Base-by-base conservation (phyloP, 2,888 invertebrate genomes). In the Lordiphosa fenestrarum region DNA sequence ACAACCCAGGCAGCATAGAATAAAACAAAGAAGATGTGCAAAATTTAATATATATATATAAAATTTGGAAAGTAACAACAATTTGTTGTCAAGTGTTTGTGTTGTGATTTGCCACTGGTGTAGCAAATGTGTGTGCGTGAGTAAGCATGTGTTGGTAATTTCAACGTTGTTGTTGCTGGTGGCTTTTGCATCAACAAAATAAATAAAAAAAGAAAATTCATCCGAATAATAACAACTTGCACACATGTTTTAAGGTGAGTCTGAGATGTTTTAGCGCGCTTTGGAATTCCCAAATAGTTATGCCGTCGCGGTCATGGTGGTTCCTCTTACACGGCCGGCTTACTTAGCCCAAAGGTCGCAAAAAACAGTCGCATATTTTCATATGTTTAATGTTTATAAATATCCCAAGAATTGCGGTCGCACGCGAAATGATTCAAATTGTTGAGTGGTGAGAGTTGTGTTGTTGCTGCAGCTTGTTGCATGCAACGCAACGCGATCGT, bases 391-490 rank as follows among this genome's bases (percentile, higher is more conserved):
- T 44, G 51, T 57, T 48, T 61, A 41, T 23, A 58, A 40, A 13
- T 38, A 46, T 63, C 54, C 61, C 9, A 30, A 30, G 48, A 36
- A 72, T 67, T 72, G 74, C 72, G 74, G 71, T 60, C 74, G 67
- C 41, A 57, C 19, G 33, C 47, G 38, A 71, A 68, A 78, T 71
- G 56, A 55, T 59, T 75, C 46, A 72, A 74, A 82, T 75, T 65
- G 62, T 78, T 82, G 75, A 36, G 49, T 49, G 33, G 53, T 21
- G 55, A 13, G 19, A 12, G 46, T 40, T 59, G 50, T 19, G 25
- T 21, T 42, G 42, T 49, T 50, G 49, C 47, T 74, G 61, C 75
- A 66, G 75, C 69, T 74, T 73, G 74, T 73, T 73, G 72, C 70
- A 70, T 72, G 74, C 72, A 71, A 64, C 66, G 56, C 46, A 56